Conservation (phyloP, 64 coral and sea anemone genomes). For the Montipora foliosa region DNA sequence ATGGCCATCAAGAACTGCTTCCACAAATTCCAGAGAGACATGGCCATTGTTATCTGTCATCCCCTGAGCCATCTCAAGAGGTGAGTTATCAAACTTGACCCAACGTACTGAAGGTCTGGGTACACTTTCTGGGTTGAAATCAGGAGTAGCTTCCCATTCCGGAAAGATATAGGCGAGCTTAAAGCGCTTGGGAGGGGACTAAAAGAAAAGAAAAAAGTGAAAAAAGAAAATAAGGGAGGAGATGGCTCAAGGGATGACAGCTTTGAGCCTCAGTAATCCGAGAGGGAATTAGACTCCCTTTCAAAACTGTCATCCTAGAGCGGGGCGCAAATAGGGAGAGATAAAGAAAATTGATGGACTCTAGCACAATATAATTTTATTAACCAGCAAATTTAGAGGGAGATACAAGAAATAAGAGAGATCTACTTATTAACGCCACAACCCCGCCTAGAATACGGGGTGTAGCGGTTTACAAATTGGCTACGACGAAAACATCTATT, state of each 20-base stretch:
- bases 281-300: conserved; percentile 25
- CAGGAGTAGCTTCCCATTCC: neutral
- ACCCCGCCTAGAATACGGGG: neutral
- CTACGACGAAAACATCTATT: neutral
- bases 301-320: conserved; percentile 18
- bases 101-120: neutral
- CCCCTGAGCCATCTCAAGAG: neutral
- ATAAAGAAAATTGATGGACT: too few relatives aligned
- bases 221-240: neutral
- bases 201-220: neutral
- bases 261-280: conserved; percentile 6
- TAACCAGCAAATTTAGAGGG: too few relatives aligned
- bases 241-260: neutral
- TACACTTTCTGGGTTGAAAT: neutral
- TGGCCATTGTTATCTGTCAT: neutral
- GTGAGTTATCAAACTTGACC: neutral
- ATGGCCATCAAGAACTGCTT: neutral
- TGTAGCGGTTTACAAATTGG: neutral
- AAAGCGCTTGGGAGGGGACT: neutral
- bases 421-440: neutral
- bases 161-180: neutral
- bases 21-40: neutral
- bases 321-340: neutral
- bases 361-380: too few relatives aligned
- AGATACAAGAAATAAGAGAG: neutral